A percentile compares a stretch with the other conserved stretches of the same genome.
phyloP scores from a whole-genome alignment of 2,888 invertebrate species.

The Lasioglossum morio region DNA sequence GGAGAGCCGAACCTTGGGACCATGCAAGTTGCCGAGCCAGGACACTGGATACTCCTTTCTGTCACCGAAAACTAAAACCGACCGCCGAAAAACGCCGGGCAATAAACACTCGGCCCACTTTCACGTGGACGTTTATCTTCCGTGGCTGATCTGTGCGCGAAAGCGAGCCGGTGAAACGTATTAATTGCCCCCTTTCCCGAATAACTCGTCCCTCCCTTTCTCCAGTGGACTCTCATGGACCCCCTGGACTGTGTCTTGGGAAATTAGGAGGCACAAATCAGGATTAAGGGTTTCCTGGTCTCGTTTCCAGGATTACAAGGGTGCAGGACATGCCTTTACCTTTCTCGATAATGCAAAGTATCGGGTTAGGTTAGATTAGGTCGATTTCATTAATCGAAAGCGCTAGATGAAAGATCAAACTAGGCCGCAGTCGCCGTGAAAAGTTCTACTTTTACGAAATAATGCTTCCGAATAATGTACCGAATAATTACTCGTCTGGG shows the following conservation, averaged over 20 bases:
- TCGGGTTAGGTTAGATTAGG: too few relatives aligned
- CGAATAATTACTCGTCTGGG: neutral
- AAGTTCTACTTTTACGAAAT: too few relatives aligned
- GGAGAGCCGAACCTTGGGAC: neutral
- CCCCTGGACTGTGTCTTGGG: neutral
- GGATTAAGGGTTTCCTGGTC: too few relatives aligned
- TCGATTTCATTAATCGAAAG: too few relatives aligned
- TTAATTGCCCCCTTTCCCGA: conserved; percentile 50
- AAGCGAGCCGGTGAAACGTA: conserved; percentile 46
- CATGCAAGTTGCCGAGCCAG: conserved; percentile 59
- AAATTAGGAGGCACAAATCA: too few relatives aligned
- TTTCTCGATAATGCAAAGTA: too few relatives aligned
- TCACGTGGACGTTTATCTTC: conserved; percentile 56
- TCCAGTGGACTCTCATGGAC: conserved; percentile 21
- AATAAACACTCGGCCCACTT: conserved; percentile 55
- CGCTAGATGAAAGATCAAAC: too few relatives aligned
- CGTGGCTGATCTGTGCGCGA: conserved; percentile 46
- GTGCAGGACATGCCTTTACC: too few relatives aligned
- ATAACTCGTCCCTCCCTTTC: conserved; percentile 39
- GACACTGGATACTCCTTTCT: conserved; percentile 49
- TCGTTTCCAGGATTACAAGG: too few relatives aligned
- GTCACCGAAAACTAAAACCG: conserved; percentile 53
- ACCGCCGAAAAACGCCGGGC: conserved; percentile 32
- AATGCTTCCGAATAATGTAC: neutral
- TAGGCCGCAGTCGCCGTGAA: too few relatives aligned